Conservation (phyloP, 2,797 vertebrate species). For the Anguilla obscura region DNA sequence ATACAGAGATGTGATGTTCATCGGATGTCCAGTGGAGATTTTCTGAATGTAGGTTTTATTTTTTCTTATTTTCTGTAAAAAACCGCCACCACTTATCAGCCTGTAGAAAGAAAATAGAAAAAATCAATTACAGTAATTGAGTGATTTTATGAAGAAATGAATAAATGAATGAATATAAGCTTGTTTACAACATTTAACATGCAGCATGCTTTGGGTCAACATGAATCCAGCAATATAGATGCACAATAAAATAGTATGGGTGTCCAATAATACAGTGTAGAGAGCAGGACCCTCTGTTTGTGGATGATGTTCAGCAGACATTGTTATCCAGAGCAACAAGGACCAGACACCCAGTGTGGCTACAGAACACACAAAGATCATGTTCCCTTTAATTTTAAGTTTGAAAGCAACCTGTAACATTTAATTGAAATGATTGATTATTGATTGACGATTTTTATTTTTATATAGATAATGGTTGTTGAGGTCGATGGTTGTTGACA, state of each 20-base stretch:
- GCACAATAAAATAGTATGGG: neutral
- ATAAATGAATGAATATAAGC: neutral
- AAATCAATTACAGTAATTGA: neutral
- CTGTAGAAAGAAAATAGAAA: constrained; percentile 59
- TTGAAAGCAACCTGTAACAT: too few species aligned
- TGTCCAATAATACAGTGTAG: neutral
- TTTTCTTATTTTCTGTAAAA: constrained; percentile 74
- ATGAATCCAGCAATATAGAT: neutral
- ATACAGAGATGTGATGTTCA: neutral
- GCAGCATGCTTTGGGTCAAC: neutral
- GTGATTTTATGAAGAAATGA: neutral
- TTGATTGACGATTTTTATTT: too few species aligned
- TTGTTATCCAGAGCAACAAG: neutral
- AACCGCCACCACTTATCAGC: constrained; percentile 77
- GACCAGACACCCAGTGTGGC: too few species aligned
- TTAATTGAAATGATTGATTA: too few species aligned
- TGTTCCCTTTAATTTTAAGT: too few species aligned
- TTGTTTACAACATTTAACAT: neutral
- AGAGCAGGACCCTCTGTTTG: neutral
- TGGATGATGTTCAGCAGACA: neutral
- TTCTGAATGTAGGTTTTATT: constrained; percentile 50
- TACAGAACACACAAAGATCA: too few species aligned
- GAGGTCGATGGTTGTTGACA: too few species aligned
- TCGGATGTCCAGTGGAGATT: neutral
- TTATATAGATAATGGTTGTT: too few species aligned